These are phyloP conservation scores for Netelia inedita DNA, from an alignment of 2,888 invertebrate genomes.

Conservation along the genomic window DNA sequence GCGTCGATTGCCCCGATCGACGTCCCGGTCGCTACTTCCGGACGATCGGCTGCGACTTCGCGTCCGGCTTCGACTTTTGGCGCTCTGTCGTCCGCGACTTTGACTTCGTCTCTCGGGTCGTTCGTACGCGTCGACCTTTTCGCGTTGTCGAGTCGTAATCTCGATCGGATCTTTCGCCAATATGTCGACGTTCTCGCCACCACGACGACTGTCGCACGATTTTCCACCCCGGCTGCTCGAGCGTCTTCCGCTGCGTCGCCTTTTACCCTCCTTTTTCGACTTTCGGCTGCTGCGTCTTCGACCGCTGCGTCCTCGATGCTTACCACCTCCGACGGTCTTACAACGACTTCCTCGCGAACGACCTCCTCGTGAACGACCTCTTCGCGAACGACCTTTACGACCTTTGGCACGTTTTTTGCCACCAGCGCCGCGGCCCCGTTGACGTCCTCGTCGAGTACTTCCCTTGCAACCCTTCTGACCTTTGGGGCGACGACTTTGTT, in stretches of 20 bases:
- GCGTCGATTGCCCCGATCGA: conserved; percentile 63
- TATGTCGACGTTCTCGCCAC: conserved; percentile 65
- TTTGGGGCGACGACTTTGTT: conserved; percentile 46
- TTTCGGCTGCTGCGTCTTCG: conserved; percentile 24
- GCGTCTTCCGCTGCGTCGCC: conserved; percentile 50
- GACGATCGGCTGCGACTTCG: conserved; percentile 74
- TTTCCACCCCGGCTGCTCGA: conserved; percentile 49
- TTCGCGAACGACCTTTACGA: conserved; percentile 45
- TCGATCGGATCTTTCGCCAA: conserved; percentile 68
- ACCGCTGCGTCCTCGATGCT: conserved; percentile 37
- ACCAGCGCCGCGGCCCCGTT: conserved; percentile 25
- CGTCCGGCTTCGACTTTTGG: conserved; percentile 73
- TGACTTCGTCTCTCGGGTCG: conserved; percentile 68
- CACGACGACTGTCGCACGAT: conserved; percentile 54
- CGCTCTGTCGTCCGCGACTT: conserved; percentile 72
- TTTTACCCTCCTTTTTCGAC: conserved; percentile 45
- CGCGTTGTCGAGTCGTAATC: conserved; percentile 34
- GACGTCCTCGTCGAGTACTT: conserved; percentile 46
- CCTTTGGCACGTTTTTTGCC: conserved; percentile 49
- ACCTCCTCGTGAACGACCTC: conserved; percentile 2
- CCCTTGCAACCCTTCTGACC: conserved; percentile 33
- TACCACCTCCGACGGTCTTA: conserved; percentile 27
- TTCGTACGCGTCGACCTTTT: conserved; percentile 47
- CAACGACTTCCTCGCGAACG: conserved; percentile 53
- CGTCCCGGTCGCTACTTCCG: conserved; percentile 76